These are phyloP conservation scores for Platysteira castanea DNA, from an alignment of 2,113 vertebrate genomes.

Conservation along the genomic window DNA sequence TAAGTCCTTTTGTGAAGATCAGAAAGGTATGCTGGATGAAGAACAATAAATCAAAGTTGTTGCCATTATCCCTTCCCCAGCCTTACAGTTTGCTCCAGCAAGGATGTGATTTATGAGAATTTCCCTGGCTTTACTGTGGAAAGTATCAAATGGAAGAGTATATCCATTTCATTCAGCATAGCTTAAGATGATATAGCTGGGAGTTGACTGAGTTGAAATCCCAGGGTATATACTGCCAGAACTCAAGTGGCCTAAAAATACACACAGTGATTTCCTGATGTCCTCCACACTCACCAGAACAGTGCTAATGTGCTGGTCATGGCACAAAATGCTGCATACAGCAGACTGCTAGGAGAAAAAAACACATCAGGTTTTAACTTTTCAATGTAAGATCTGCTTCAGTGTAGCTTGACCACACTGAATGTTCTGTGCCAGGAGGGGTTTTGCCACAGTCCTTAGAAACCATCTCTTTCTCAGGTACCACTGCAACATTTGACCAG, in stretches of 20 bases:
- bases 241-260: conserved; percentile 28
- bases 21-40: neutral
- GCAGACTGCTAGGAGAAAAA: neutral
- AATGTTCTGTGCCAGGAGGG: neutral
- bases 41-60: conserved; percentile 20
- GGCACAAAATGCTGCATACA: neutral
- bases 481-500: neutral
- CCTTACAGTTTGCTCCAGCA: neutral
- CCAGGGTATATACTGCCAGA: neutral
- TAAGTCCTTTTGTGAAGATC: neutral
- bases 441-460: neutral
- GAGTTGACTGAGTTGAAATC: conserved; percentile 26
- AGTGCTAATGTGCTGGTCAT: neutral
- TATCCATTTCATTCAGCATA: neutral
- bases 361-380: neutral
- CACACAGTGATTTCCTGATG: neutral
- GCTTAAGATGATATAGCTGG: neutral
- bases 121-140: conserved; percentile 1
- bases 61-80: neutral
- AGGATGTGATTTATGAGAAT: conserved; percentile 17
- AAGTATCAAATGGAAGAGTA: conserved; percentile 9
- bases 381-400: neutral
- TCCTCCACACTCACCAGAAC: neutral
- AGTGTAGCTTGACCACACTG: neutral
- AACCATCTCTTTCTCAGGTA: conserved; percentile 17